Conservation (phyloP, 2,888 invertebrate species). For the Mythimna vitellina region DNA sequence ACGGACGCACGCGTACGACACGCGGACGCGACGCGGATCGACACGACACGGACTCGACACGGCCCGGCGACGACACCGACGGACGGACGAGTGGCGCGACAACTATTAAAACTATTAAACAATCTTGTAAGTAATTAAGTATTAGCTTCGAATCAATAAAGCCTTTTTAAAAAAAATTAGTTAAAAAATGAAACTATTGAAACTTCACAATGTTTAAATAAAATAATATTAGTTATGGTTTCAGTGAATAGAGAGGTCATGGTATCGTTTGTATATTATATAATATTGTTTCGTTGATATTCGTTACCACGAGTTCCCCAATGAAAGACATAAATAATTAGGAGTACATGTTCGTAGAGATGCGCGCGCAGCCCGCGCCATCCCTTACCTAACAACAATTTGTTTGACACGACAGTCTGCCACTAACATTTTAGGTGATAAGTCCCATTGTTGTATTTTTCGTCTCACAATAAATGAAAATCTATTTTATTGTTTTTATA, state of each 20-base stretch:
- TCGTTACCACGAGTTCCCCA: slow-evolving; percentile 89
- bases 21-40: slow-evolving; percentile 60
- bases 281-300: slow-evolving; percentile 86
- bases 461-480: slow-evolving; percentile 91
- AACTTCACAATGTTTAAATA: slow-evolving; percentile 88
- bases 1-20: slow-evolving; percentile 56
- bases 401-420: slow-evolving; percentile 89
- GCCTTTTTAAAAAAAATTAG: slow-evolving; percentile 89
- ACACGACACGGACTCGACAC: slow-evolving; percentile 45
- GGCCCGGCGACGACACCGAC: slow-evolving; percentile 53
- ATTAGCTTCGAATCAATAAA: slow-evolving; percentile 91
- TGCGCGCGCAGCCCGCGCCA: slow-evolving; percentile 53
- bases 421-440: slow-evolving; percentile 90
- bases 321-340: slow-evolving; percentile 90
- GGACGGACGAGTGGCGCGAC: slow-evolving; percentile 76
- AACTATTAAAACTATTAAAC: slow-evolving; percentile 87
- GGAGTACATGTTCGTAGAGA: slow-evolving; percentile 74
- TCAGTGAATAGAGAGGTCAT: slow-evolving; percentile 86
- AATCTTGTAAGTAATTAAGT: slow-evolving; percentile 90
- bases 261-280: slow-evolving; percentile 86
- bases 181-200: slow-evolving; percentile 88
- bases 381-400: slow-evolving; percentile 79
- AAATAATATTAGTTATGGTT: slow-evolving; percentile 87
- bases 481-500: slow-evolving; percentile 91
- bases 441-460: slow-evolving; percentile 91